These are phyloP conservation scores for Drosophila lacertosa DNA, from an alignment of 1,140 invertebrate genomes.

Conservation along the genomic window DNA sequence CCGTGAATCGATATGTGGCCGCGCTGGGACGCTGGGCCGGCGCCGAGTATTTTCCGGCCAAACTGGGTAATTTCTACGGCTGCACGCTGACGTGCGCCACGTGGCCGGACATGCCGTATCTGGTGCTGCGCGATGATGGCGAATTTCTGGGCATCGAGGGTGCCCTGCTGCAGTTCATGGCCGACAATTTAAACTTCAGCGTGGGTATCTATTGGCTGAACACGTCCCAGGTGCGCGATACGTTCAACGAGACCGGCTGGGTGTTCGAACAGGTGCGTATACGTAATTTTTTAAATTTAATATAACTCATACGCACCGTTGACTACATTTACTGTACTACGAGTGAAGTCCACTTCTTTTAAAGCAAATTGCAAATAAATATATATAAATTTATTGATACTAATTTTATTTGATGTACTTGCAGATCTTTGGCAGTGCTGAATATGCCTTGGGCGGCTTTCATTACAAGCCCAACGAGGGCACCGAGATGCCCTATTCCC, in stretches of 20 bases:
- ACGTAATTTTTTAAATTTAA: slow-evolving; percentile 5
- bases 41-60: slow-evolving; percentile 47
- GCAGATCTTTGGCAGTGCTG: slow-evolving; percentile 61
- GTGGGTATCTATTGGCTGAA: slow-evolving; percentile 64
- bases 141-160: slow-evolving; percentile 71
- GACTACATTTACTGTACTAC: no score
- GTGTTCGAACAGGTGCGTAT: slow-evolving; percentile 60
- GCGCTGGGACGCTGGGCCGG: slow-evolving; percentile 7
- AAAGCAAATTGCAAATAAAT: no score
- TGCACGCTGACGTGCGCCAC: slow-evolving; percentile 72
- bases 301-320: no score
- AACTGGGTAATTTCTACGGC: slow-evolving; percentile 65
- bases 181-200: slow-evolving; percentile 65
- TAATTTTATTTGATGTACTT: slow-evolving; percentile 2
- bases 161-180: slow-evolving; percentile 64
- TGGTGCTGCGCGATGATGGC: slow-evolving; percentile 37
- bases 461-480: slow-evolving; percentile 63
- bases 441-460: slow-evolving; percentile 72
- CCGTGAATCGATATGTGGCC: slow-evolving; percentile 50
- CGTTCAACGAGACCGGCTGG: slow-evolving; percentile 65
- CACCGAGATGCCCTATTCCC: slow-evolving; percentile 51
- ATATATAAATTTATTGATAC: neutral
- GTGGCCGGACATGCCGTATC: slow-evolving; percentile 78
- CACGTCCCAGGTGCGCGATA: slow-evolving; percentile 55
- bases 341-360: no score